These are phyloP conservation scores for Anguilla anguilla DNA, from an alignment of 2,797 vertebrate species.

Conservation along the genomic window DNA sequence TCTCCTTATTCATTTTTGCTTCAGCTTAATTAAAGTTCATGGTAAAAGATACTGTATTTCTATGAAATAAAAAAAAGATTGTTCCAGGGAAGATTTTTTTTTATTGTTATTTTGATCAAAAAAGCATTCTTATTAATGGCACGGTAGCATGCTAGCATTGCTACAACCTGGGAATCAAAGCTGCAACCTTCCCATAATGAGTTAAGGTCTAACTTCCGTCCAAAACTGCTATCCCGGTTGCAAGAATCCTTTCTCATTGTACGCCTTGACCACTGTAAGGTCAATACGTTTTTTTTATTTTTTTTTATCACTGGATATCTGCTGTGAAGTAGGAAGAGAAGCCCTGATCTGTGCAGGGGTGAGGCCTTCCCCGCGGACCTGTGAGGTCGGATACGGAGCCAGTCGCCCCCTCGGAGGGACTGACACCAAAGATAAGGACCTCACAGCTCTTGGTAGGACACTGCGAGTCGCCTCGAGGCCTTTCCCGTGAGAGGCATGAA, in stretches of 20 bases:
- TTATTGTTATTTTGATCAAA: neutral
- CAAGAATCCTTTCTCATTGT: neutral
- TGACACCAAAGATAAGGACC: conserved; percentile 1
- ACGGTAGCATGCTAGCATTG: neutral
- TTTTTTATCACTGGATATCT: neutral
- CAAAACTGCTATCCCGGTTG: neutral
- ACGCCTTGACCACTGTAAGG: neutral
- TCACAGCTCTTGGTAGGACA: neutral
- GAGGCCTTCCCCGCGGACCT: neutral
- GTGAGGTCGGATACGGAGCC: neutral
- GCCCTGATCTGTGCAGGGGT: neutral
- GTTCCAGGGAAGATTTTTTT: neutral
- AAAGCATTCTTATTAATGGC: neutral
- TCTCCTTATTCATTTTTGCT: neutral
- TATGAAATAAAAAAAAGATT: neutral
- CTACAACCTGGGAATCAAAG: neutral
- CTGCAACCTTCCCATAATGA: neutral
- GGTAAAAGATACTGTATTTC: neutral
- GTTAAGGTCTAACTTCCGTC: neutral
- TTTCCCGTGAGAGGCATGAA: neutral
- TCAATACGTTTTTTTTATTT: neutral
- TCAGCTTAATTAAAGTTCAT: neutral
- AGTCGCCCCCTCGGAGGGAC: neutral
- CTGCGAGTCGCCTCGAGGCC: neutral
- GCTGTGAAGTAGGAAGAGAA: neutral